Percentiles rank a stretch among this genome's conserved stretches.
These are phyloP conservation scores for Macrosteles quadrilineatus DNA, from an alignment of 1,140 invertebrate species.

Conservation along the genomic window DNA sequence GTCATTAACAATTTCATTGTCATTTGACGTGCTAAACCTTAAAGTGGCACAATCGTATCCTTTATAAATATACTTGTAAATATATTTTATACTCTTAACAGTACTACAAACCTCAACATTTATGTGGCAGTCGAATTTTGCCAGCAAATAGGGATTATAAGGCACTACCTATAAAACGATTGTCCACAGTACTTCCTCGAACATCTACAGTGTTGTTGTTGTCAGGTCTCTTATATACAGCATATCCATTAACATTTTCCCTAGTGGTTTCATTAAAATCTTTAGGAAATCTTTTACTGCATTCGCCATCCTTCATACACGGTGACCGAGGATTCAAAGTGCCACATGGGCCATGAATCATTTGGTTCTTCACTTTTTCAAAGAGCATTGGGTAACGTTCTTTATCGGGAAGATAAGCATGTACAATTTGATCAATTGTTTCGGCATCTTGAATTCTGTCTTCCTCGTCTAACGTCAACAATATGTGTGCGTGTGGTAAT, in stretches of 20 bases:
- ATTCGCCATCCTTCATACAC: neutral
- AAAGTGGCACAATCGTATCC: too few species aligned
- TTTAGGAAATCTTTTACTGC: too few species aligned
- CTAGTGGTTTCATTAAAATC: neutral
- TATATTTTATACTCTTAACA: too few species aligned
- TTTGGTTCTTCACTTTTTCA: neutral
- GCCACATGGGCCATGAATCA: neutral
- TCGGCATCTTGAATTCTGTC: neutral
- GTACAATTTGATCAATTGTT: neutral
- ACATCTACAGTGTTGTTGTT: neutral
- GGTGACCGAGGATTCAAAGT: neutral
- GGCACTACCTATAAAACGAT: neutral
- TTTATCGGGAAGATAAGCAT: neutral
- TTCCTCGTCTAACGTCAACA: neutral
- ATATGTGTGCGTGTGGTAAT: too few species aligned
- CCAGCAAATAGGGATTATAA: slow-evolving; percentile 2
- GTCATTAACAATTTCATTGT: too few species aligned
- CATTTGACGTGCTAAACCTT: too few species aligned
- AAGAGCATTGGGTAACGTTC: neutral
- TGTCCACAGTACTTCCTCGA: neutral
- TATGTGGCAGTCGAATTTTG: too few species aligned
- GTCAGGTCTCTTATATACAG: neutral
- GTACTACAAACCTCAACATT: too few species aligned
- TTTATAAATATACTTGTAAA: too few species aligned
- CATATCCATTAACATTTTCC: neutral